Conservation (phyloP, 1,140 invertebrate species). For the Samia ricini region DNA sequence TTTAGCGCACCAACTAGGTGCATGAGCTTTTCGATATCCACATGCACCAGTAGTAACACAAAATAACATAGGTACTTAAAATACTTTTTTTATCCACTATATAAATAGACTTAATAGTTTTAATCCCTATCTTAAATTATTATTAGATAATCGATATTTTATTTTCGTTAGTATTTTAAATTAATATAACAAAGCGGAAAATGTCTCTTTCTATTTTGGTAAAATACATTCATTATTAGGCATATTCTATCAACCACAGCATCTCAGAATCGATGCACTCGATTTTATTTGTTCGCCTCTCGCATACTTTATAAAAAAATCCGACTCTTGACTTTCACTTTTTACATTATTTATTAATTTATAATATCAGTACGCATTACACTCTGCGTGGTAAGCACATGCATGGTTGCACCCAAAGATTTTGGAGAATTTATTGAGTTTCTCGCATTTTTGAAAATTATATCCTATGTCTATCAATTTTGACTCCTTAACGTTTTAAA, state of each 20-base stretch:
- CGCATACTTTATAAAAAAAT: not conserved
- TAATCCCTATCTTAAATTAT: conserved; percentile 38
- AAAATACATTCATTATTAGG: not conserved
- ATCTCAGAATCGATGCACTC: not conserved
- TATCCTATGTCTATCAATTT: no score
- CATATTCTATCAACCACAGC: not conserved
- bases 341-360: not conserved
- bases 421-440: no score
- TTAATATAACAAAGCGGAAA: not conserved
- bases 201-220: not conserved
- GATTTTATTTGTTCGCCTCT: not conserved
- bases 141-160: not conserved
- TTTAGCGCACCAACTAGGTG: conserved; percentile 6
- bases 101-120: conserved; percentile 64
- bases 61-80: not conserved
- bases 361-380: not conserved
- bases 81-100: conserved; percentile 44
- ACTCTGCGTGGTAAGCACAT: not conserved
- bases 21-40: conserved; percentile 11
- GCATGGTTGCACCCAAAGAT: no score
- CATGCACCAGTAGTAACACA: not conserved
- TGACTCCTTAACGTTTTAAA: no score
- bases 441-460: no score
- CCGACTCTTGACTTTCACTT: no score
- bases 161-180: not conserved